Percentiles rank a stretch among this genome's conserved stretches.
Conservation (phyloP, 2,797 vertebrate species). For the Gallinago stenura region DNA sequence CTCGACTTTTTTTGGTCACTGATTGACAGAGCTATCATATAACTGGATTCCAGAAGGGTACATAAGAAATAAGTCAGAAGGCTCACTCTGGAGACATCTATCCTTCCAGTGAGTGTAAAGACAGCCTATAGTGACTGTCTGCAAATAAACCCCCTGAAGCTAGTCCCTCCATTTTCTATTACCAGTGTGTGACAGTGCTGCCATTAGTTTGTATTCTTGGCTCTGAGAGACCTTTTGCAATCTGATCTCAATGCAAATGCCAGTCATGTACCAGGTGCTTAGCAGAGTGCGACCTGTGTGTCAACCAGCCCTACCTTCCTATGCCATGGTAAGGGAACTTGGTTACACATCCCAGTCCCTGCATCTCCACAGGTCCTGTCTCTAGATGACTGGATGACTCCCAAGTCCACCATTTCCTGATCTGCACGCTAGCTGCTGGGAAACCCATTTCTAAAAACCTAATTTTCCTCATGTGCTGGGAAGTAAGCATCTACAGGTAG, state of each 20-base stretch:
- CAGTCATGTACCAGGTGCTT: background rate
- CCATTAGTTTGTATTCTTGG: background rate
- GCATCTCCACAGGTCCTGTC: background rate
- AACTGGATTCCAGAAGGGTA: fast-evolving
- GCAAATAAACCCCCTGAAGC: background rate
- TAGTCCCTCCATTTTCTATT: background rate
- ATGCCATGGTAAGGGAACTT: background rate
- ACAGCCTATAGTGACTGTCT: background rate
- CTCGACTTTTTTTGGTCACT: background rate
- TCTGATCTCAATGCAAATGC: background rate
- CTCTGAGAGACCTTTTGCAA: background rate
- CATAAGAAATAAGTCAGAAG: background rate
- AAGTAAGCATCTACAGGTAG: background rate
- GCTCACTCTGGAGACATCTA: background rate
- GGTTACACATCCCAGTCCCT: background rate
- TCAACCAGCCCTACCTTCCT: background rate
- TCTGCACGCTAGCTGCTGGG: background rate
- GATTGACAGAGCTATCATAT: background rate
- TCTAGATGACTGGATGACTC: background rate
- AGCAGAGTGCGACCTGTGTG: background rate
- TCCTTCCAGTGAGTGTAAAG: background rate
- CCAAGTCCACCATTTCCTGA: background rate
- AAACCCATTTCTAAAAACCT: background rate
- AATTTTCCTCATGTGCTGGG: background rate
- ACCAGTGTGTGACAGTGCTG: background rate